phyloP scores from a whole-genome alignment of 2,113 vertebrate genomes.

The Barbus barbus region DNA sequence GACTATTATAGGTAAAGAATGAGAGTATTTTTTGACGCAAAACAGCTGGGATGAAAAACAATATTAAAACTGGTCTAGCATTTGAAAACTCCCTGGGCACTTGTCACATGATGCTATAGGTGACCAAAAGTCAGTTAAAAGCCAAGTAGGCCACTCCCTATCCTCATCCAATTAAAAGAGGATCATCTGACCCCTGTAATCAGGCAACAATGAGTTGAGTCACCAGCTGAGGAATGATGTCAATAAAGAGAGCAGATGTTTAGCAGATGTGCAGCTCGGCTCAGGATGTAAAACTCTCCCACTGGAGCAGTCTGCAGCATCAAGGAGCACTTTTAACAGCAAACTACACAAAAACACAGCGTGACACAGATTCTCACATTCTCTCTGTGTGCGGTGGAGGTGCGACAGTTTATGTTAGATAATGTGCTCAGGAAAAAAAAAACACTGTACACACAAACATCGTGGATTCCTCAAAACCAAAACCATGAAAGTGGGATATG shows the following conservation, averaged over 20 bases:
- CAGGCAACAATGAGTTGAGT: slow-evolving; percentile 45
- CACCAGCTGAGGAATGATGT: slow-evolving; percentile 47
- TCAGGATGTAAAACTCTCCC: slow-evolving; percentile 37
- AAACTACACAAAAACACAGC: slow-evolving; percentile 24
- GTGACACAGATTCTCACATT: slow-evolving; percentile 7
- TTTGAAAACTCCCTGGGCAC: slow-evolving; percentile 19
- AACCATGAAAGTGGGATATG: neutral
- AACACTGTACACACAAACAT: no score
- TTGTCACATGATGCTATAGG: slow-evolving; percentile 12
- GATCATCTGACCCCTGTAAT: slow-evolving; percentile 37
- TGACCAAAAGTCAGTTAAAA: slow-evolving; percentile 25
- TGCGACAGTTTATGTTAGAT: neutral
- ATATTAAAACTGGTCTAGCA: slow-evolving; percentile 26
- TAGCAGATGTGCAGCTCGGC: slow-evolving; percentile 49
- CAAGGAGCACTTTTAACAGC: slow-evolving; percentile 11
- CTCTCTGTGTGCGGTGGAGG: slow-evolving; percentile 7
- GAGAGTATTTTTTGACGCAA: neutral
- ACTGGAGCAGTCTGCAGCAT: slow-evolving; percentile 11
- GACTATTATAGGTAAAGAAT: neutral
- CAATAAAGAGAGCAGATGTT: slow-evolving; percentile 52
- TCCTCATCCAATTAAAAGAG: neutral
- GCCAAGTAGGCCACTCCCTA: neutral
- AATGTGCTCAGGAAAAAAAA: neutral
- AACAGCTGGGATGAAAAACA: neutral
- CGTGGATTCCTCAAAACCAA: neutral